Evolutionary conservation across 2,113 vertebrate species (phyloP), one percentile per base, ranked within the genome.

Genomic region (Rhodinocichla rosea): DNA sequence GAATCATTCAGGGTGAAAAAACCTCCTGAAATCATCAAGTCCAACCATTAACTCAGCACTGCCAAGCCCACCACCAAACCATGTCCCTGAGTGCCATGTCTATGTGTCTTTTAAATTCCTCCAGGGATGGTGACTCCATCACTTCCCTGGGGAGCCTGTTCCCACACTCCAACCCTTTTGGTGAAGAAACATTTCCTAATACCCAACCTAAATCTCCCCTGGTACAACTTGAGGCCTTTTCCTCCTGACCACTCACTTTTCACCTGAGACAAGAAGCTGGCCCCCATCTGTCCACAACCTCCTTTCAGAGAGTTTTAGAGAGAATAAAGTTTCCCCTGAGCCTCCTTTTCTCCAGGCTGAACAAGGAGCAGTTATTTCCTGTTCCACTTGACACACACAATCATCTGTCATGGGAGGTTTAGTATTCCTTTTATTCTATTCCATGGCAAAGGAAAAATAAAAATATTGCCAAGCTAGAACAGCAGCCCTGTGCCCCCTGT

Each of bases 31-130:
- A 63, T 20, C 24, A n/a, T 17, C 35, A 20, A 37, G 26, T 33
- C 27, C 18, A 33, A 3, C 26, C 0, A 0, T 33, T 27, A 49
- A 18, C 20, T 62, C 21, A 35, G 42, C 27, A 28, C 26, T 55
- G 35, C 79, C 71, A 49, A 22, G 55, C 30, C 15, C 40, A 33
- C 1, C 56, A 32, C 21, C 27, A 33, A 62, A 62, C n/a, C 17
- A 32, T 7, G 14, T 32, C 21, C 39, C n/a, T 32, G 45, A 47
- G 24, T 35, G 28, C 20, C n/a, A 60, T 3, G 6, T 8, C 11
- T 15, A 18, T 0, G 0, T 9, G 6, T 55, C 30, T 35, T 62
- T 35, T 28, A 49, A 23, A 63, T 17, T 63, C 35, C 56, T 47
- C 26, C 47, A 56, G 10, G 26, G 32, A 14, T 42, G 49, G 35